phyloP scores from a whole-genome alignment of 2,888 invertebrate species.

The Coleophora deauratella region DNA sequence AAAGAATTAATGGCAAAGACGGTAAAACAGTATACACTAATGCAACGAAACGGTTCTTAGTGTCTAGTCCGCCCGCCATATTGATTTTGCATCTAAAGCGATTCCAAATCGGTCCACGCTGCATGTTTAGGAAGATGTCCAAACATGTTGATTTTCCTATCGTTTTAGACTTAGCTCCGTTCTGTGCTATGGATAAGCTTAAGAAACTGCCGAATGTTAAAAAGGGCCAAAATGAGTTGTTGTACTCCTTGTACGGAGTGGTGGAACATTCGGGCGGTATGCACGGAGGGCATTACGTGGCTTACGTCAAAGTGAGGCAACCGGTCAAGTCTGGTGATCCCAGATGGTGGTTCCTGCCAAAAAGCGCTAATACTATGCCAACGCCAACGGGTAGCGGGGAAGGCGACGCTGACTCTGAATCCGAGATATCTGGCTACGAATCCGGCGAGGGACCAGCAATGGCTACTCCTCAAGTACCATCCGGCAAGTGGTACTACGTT shows the following conservation, averaged over 20 bases:
- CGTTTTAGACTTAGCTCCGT: constrained; percentile 90
- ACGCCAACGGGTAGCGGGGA: constrained; percentile 57
- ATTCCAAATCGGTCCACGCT: constrained; percentile 87
- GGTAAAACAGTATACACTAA: constrained; percentile 86
- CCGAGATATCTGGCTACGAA: constrained; percentile 71
- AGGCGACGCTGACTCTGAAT: constrained; percentile 66
- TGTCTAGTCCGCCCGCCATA: constrained; percentile 93
- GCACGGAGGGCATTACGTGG: constrained; percentile 90
- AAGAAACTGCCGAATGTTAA: constrained; percentile 76
- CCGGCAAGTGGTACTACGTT: constrained; percentile 94
- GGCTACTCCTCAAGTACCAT: constrained; percentile 48
- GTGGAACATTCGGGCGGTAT: constrained; percentile 96
- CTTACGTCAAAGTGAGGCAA: constrained; percentile 92
- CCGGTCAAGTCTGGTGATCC: constrained; percentile 76
- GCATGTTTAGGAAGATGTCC: constrained; percentile 86
- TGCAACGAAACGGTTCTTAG: constrained; percentile 88
- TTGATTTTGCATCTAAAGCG: constrained; percentile 96
- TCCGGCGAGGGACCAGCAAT: constrained; percentile 58
- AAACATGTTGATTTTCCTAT: constrained; percentile 91
- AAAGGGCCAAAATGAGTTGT: constrained; percentile 77
- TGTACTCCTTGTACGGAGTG: constrained; percentile 95
- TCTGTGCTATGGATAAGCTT: constrained; percentile 82
- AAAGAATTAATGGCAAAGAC: constrained; percentile 77
- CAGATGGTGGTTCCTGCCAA: constrained; percentile 83
- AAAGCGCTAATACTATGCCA: constrained; percentile 68